These are phyloP conservation scores for Zelostemma sp. DNA, from an alignment of 1,140 invertebrate genomes.

Conservation along the genomic window DNA sequence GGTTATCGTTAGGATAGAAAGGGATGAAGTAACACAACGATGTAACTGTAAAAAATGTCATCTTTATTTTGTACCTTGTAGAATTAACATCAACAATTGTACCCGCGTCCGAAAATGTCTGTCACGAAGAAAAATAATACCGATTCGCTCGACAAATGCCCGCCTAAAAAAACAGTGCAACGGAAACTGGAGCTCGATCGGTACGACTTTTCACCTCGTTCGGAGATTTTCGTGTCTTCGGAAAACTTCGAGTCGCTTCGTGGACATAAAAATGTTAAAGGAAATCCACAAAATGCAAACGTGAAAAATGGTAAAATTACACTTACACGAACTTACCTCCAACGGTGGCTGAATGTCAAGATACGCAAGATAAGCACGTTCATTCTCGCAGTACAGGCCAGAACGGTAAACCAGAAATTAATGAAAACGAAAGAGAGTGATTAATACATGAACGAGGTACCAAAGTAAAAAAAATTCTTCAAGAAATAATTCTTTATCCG, in stretches of 20 bases:
- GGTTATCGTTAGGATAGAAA: not conserved
- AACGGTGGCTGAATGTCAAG: slow-evolving; percentile 31
- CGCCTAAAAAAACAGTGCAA: not conserved
- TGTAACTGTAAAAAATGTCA: not conserved
- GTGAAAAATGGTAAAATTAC: not conserved
- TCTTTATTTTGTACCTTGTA: not conserved
- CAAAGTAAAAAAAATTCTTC: slow-evolving; percentile 12
- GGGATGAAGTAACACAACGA: not conserved
- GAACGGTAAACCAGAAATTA: slow-evolving; percentile 70
- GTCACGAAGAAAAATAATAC: not conserved
- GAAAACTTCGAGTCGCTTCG: too few relatives aligned
- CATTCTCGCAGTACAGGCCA: slow-evolving; percentile 58
- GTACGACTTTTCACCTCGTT: too few relatives aligned
- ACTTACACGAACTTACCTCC: slow-evolving; percentile 62
- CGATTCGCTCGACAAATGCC: not conserved
- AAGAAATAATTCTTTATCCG: not conserved
- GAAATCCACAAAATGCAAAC: slow-evolving; percentile 7
- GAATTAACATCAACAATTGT: not conserved
- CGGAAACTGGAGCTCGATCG: too few relatives aligned
- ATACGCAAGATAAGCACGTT: slow-evolving; percentile 37
- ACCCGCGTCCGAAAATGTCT: too few relatives aligned
- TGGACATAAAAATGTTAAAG: slow-evolving; percentile 6
- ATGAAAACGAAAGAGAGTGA: slow-evolving; percentile 69
- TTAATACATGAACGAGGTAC: slow-evolving; percentile 57
- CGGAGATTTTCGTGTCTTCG: too few relatives aligned